Evolutionary conservation across 2,113 vertebrate genomes (phyloP).

Genomic region (Telmatochromis sp.): DNA sequence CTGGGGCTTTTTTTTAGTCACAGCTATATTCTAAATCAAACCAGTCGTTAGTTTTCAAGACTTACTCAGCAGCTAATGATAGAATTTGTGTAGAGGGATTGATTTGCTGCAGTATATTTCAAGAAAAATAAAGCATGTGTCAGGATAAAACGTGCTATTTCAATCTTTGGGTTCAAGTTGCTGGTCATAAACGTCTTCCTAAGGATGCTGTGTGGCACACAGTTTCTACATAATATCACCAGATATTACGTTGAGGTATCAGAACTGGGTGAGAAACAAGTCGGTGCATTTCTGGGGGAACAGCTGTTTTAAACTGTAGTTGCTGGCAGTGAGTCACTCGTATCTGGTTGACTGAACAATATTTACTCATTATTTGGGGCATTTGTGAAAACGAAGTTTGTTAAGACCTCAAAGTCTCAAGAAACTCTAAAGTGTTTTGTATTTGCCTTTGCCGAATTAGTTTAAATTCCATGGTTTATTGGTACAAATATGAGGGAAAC

Average conservation of each 20-base stretch:
- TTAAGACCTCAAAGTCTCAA: background rate
- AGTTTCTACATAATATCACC: background rate
- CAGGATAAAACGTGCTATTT: background rate
- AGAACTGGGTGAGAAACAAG: background rate
- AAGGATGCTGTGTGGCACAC: background rate
- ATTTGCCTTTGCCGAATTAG: background rate
- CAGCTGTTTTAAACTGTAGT: background rate
- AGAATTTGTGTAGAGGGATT: background rate
- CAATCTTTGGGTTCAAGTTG: background rate
- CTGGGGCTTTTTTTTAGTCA: background rate
- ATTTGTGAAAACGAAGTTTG: background rate
- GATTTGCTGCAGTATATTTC: background rate
- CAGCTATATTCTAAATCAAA: background rate
- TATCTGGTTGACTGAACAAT: background rate
- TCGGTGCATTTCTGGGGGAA: background rate
- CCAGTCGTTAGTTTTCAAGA: rapidly evolving
- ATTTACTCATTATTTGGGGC: background rate
- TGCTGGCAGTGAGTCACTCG: background rate
- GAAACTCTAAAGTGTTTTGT: background rate
- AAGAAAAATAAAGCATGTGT: background rate
- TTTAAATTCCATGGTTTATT: background rate
- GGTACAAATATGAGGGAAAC: conserved; percentile 12
- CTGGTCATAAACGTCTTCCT: background rate
- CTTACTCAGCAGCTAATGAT: background rate
- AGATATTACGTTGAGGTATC: background rate